phyloP scores from a whole-genome alignment of 2,113 vertebrate genomes.

The Lepisosteus osseus region DNA sequence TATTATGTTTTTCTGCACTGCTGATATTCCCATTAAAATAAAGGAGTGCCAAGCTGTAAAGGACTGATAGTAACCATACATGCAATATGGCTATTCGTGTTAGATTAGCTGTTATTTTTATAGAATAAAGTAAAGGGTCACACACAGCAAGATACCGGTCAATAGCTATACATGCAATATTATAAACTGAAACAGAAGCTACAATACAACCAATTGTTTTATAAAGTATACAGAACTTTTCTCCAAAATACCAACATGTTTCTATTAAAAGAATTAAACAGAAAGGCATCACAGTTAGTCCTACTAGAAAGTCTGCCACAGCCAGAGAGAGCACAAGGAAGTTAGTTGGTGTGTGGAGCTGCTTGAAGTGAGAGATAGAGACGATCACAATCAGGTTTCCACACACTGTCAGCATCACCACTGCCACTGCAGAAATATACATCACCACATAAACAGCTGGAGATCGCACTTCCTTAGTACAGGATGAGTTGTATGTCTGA shows the following conservation, averaged over 20 bases:
- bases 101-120: slow-evolving; percentile 6
- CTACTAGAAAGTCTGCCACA: slow-evolving; percentile 12
- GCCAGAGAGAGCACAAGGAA: slow-evolving; percentile 13
- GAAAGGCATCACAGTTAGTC: slow-evolving; percentile 6
- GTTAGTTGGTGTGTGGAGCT: slow-evolving; percentile 21
- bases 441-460: neutral
- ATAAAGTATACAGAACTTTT: slow-evolving; percentile 1
- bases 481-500: neutral
- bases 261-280: neutral
- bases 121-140: slow-evolving; percentile 10
- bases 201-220: neutral
- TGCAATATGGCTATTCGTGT: neutral
- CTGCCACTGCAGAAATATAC: slow-evolving; percentile 2
- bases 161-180: slow-evolving; percentile 9
- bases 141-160: slow-evolving; percentile 10
- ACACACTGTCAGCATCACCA: slow-evolving; percentile 9
- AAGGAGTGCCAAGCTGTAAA: slow-evolving; percentile 3
- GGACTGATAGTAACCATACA: neutral
- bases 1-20: neutral
- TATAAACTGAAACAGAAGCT: slow-evolving; percentile 2
- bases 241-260: slow-evolving; percentile 18
- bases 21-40: neutral
- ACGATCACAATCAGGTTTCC: slow-evolving; percentile 16
- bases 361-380: slow-evolving; percentile 19
- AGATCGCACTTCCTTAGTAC: neutral